A percentile compares a stretch with the other conserved stretches of the same genome.
Evolutionary conservation across 2,888 invertebrate species (phyloP).

Genomic region (Rhaphigaster nebulosa): DNA sequence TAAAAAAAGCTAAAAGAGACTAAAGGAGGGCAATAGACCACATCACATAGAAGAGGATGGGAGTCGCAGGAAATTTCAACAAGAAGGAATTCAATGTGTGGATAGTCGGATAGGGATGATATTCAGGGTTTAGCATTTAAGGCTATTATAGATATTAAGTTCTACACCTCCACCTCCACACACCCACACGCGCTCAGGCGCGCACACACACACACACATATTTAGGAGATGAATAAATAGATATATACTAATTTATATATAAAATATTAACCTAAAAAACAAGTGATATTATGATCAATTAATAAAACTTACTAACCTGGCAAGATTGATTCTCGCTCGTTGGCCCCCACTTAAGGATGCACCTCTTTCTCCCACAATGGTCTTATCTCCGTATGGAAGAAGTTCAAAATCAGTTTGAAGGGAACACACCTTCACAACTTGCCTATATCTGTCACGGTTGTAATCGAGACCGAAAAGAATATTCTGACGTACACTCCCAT

Average conservation of each 20-base stretch:
- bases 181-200: too few species aligned
- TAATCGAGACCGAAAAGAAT: constrained; percentile 88
- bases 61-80: too few species aligned
- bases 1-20: too few species aligned
- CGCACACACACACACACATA: too few species aligned
- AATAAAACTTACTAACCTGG: constrained; percentile 67
- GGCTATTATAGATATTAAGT: too few species aligned
- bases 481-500: constrained; percentile 89
- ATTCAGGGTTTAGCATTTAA: too few species aligned
- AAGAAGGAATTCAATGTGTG: too few species aligned
- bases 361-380: constrained; percentile 88
- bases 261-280: too few species aligned
- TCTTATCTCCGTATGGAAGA: constrained; percentile 85
- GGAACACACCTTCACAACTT: constrained; percentile 80
- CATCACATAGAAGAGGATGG: too few species aligned
- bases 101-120: too few species aligned
- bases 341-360: constrained; percentile 89
- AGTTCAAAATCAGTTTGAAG: constrained; percentile 81
- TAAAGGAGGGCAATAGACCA: too few species aligned
- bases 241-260: neutral
- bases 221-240: neutral
- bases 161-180: too few species aligned
- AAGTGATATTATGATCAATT: neutral
- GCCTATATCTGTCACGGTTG: constrained; percentile 77
- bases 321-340: constrained; percentile 78